phyloP scores from a whole-genome alignment of 2,113 vertebrate species.

The Ameiurus melas region DNA sequence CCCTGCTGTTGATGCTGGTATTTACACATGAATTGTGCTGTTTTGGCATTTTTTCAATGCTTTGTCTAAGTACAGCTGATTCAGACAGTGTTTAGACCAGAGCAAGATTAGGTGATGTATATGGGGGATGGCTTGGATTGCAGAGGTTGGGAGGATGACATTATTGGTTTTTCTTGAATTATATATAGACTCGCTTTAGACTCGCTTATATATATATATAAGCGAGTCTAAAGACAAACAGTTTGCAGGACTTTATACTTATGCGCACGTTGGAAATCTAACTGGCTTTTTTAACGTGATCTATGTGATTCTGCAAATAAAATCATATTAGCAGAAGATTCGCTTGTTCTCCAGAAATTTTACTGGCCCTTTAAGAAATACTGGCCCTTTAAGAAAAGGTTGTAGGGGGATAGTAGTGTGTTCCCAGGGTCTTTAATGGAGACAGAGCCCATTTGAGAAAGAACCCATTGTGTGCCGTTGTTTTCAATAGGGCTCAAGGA shows the following conservation, averaged over 20 bases:
- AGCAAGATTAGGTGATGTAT: conserved; percentile 25
- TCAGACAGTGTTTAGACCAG: conserved; percentile 50
- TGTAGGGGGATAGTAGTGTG: conserved; percentile 62
- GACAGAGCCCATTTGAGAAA: conserved; percentile 72
- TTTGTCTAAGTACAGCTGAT: conserved; percentile 49
- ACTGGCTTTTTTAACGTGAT: no score
- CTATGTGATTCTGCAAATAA: no score
- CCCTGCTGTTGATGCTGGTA: conserved; percentile 4
- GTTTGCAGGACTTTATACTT: no score
- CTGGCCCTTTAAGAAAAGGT: conserved; percentile 66
- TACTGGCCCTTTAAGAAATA: no score
- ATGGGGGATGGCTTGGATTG: conserved; percentile 2
- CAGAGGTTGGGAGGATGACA: background rate
- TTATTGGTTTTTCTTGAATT: conserved; percentile 50
- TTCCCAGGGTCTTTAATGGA: conserved; percentile 78
- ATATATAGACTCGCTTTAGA: no score
- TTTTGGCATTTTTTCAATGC: conserved; percentile 29
- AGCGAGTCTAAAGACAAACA: no score
- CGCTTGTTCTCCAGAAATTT: conserved; percentile 42
- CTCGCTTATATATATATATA: no score
- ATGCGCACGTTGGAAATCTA: no score
- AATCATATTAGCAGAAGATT: conserved; percentile 18
- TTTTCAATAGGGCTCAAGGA: conserved; percentile 70
- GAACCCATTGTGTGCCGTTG: conserved; percentile 70
- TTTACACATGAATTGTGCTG: conserved; percentile 35